phyloP scores from a whole-genome alignment of 2,113 vertebrate species.

The Pteronura brasiliensis region DNA sequence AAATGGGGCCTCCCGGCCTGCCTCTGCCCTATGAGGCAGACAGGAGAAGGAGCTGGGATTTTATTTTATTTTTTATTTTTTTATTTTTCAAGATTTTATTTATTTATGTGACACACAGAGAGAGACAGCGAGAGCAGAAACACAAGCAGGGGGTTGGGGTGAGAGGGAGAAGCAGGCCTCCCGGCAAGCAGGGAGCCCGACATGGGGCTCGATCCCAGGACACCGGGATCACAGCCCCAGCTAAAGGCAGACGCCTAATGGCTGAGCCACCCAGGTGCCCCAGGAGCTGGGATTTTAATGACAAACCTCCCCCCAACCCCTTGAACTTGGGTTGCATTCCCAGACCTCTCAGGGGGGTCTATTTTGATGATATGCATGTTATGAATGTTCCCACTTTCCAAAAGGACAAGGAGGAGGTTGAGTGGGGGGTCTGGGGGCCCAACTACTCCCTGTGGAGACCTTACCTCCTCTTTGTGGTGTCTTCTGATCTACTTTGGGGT shows the following conservation, averaged over 20 bases:
- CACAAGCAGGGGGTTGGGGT: too few relatives aligned
- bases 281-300: background rate
- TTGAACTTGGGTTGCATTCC: background rate
- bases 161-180: too few relatives aligned
- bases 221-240: too few relatives aligned
- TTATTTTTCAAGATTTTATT: too few relatives aligned
- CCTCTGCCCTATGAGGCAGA: background rate
- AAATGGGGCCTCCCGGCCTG: background rate
- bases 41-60: background rate
- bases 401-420: background rate
- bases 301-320: background rate
- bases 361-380: background rate
- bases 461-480: rapidly evolving
- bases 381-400: background rate
- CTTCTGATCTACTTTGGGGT: background rate
- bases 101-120: too few relatives aligned
- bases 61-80: background rate
- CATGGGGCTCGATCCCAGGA: too few relatives aligned
- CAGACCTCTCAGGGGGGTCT: too few relatives aligned
- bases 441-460: background rate
- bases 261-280: too few relatives aligned
- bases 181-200: too few relatives aligned
- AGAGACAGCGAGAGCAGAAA: too few relatives aligned
- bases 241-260: too few relatives aligned
- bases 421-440: rapidly evolving